Evolutionary conservation across 2,888 invertebrate species (phyloP).

Genomic region (Aromia moschata): DNA sequence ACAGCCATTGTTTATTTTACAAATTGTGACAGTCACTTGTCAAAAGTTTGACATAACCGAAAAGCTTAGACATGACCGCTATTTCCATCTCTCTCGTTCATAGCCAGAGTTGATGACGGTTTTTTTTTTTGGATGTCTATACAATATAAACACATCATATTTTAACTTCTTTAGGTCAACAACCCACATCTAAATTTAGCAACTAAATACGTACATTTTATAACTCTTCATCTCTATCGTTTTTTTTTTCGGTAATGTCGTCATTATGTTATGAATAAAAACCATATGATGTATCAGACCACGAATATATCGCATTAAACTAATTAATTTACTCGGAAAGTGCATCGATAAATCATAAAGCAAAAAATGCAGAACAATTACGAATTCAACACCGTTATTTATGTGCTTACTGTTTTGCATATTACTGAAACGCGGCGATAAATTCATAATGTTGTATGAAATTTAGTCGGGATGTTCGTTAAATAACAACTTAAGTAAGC

Average conservation of each 20-base stretch:
- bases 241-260: too few relatives aligned
- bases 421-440: slow-evolving; percentile 37
- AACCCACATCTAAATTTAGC: not conserved
- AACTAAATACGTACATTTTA: not conserved
- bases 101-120: too few relatives aligned
- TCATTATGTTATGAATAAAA: not conserved
- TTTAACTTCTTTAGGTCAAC: too few relatives aligned
- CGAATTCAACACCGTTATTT: slow-evolving; percentile 35
- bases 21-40: too few relatives aligned
- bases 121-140: too few relatives aligned
- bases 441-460: slow-evolving; percentile 43
- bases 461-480: slow-evolving; percentile 51
- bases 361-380: slow-evolving; percentile 30
- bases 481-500: slow-evolving; percentile 53
- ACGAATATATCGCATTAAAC: not conserved
- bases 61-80: too few relatives aligned
- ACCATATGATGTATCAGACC: too few relatives aligned
- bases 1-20: too few relatives aligned
- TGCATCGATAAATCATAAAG: slow-evolving; percentile 8
- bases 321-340: slow-evolving; percentile 20
- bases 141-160: too few relatives aligned
- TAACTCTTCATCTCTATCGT: too few relatives aligned
- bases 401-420: slow-evolving; percentile 39
- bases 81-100: too few relatives aligned
- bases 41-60: too few relatives aligned